phyloP scores from a whole-genome alignment of 2,797 vertebrate genomes.

The Perdix hodgsoniae region DNA sequence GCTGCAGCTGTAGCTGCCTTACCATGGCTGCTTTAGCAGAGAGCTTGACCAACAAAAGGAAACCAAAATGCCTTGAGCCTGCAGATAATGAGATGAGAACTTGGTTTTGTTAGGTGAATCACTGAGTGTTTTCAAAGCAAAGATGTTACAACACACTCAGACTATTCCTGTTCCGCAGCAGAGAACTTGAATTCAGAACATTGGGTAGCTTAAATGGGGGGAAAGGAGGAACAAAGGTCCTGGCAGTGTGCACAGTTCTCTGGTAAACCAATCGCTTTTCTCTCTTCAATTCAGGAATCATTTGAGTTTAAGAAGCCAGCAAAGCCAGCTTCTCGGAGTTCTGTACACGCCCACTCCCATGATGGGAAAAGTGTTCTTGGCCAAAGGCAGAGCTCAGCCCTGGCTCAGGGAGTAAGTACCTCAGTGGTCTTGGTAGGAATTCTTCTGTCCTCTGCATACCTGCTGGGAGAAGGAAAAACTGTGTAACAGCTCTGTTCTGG shows the following conservation, averaged over 20 bases:
- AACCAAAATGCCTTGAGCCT: neutral
- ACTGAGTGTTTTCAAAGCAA: neutral
- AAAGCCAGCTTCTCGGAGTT: conserved; percentile 85
- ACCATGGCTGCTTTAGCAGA: neutral
- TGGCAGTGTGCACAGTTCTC: neutral
- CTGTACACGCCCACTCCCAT: conserved; percentile 67
- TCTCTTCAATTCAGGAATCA: conserved; percentile 79
- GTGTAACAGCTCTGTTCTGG: rapidly evolving
- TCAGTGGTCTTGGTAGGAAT: neutral
- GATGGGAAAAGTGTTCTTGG: conserved; percentile 81
- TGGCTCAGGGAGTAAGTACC: conserved; percentile 83
- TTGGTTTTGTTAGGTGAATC: neutral
- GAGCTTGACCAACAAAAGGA: neutral
- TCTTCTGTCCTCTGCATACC: neutral
- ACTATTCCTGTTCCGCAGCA: neutral
- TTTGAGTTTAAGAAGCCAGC: conserved; percentile 97
- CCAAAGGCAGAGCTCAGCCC: conserved; percentile 85
- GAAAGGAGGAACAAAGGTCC: neutral
- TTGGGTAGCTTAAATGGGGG: neutral
- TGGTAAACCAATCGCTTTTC: neutral
- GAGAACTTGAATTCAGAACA: neutral
- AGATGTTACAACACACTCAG: neutral
- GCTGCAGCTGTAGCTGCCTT: neutral
- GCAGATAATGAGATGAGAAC: neutral
- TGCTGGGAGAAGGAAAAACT: neutral